Conservation (phyloP, 2,113 vertebrate species). For the Silurus meridionalis region DNA sequence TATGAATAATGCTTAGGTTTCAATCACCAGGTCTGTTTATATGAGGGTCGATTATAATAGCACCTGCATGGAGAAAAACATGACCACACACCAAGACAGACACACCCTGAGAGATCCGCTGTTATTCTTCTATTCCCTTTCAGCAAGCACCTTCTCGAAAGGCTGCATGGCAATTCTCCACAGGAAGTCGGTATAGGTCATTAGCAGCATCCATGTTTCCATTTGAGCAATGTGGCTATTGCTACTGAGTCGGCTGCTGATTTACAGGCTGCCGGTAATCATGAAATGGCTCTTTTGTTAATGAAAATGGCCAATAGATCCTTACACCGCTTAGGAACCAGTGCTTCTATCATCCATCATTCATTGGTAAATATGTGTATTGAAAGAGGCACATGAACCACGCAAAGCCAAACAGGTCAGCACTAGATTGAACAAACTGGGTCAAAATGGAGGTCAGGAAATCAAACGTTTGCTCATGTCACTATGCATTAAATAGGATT, state of each 20-base stretch:
- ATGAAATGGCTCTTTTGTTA: constrained; percentile 77
- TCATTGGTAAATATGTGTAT: constrained; percentile 66
- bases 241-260: constrained; percentile 57
- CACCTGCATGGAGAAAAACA: constrained; percentile 65
- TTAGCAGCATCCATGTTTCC: constrained; percentile 60
- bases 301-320: constrained; percentile 75
- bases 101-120: constrained; percentile 1
- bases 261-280: constrained; percentile 73
- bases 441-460: constrained; percentile 25
- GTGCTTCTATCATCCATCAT: constrained; percentile 65
- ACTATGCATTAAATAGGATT: constrained; percentile 19
- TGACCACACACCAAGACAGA: constrained; percentile 34
- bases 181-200: constrained; percentile 45
- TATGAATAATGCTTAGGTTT: constrained; percentile 98
- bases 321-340: constrained; percentile 60
- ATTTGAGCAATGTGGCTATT: constrained; percentile 41
- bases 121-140: constrained; percentile 7
- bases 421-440: constrained; percentile 36
- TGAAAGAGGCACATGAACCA: constrained; percentile 49
- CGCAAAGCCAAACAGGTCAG: constrained; percentile 43
- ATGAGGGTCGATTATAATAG: constrained; percentile 87
- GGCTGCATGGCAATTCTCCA: not conserved
- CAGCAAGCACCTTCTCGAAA: constrained; percentile 2
- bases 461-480: constrained; percentile 19
- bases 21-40: constrained; percentile 87